Evolutionary conservation across 2,797 vertebrate genomes (phyloP).

Genomic region (Pseudochaenichthys georgianus): DNA sequence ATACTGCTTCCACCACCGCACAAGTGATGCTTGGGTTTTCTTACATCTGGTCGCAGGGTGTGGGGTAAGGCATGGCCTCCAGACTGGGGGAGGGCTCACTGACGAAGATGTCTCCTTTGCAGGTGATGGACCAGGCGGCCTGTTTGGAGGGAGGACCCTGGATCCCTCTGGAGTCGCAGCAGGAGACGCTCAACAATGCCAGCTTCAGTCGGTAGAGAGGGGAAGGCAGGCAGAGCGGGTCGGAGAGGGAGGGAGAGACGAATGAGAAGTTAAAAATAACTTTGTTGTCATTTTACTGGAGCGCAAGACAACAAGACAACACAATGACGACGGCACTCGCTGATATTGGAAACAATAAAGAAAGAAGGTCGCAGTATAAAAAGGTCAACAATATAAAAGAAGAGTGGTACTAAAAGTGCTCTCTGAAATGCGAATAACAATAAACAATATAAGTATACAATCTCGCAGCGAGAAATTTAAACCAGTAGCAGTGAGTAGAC

Average conservation of each 20-base stretch:
- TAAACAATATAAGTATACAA: too few relatives aligned
- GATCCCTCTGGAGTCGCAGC: constrained; percentile 92
- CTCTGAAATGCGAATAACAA: too few relatives aligned
- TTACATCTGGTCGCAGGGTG: constrained; percentile 95
- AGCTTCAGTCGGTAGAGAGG: constrained; percentile 81
- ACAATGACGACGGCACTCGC: too few relatives aligned
- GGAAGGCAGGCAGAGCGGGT: background rate
- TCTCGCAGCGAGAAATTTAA: too few relatives aligned
- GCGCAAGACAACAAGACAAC: too few relatives aligned
- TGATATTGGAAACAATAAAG: too few relatives aligned
- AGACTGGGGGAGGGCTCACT: constrained; percentile 91
- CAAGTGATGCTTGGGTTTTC: background rate
- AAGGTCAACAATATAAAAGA: too few relatives aligned
- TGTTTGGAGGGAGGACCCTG: constrained; percentile 92
- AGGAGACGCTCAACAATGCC: constrained; percentile 91
- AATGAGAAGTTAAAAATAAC: background rate
- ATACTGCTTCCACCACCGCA: too few relatives aligned
- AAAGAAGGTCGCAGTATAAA: too few relatives aligned
- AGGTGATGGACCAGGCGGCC: constrained; percentile 97
- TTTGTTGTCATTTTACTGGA: too few relatives aligned
- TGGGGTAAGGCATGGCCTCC: constrained; percentile 87
- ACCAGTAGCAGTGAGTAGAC: too few relatives aligned
- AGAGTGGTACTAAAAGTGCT: too few relatives aligned
- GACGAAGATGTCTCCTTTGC: constrained; percentile 97
- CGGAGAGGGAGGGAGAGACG: background rate